Base-by-base conservation (phyloP, 2,888 invertebrate species). In the Metopia argyrocephala region DNA sequence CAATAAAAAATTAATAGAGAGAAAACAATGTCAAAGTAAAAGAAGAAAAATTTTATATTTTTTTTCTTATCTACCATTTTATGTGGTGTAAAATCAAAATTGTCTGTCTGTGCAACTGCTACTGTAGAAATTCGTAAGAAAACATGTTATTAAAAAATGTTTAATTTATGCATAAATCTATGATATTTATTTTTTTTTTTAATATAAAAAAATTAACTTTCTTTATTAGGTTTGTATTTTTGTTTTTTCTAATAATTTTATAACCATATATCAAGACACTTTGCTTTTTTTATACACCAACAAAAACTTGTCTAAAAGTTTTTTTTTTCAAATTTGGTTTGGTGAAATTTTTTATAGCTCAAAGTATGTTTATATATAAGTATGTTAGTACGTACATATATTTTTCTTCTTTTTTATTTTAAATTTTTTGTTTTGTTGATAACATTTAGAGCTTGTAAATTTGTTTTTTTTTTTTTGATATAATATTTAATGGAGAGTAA, bases 161-260 rank as follows among this genome's bases (percentile, higher is more conserved):
- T 71, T 80, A 73, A 73, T 80, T 80, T 76, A 80, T 80, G 73
- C 76, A 76, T 80, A 80, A 80, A 80, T 80, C 68, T 73, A 64
- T 76, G 46, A 79, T 45, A 57, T 61, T 54, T 66, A 21, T 61
- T 61, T 61, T 54, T 45, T 50, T 61, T 54, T 66, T 48, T 52
- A 59, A 9, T 20, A 74, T 64, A 18, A 64, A 52, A 45, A 68
- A 69, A 7, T 69, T 15, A 74, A 79, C 75, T 79, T 79, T 79
- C 79, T 79, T 75, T 75, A 79, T 75, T 64, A 57, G 75, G 46
- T 68, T 56, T 23, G 15, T 57, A 74, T 38, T 38, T 38, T 38
- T 15, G 15, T 57, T 79, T 38, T 38, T 38, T 38, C 38, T 38
- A 12, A 2, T 15, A 31, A 3, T 31, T 31, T 74, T 75, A 65